Percentiles rank a stretch among this genome's conserved stretches.
phyloP scores from a whole-genome alignment of 2,113 vertebrate genomes.

The Daphoenositta chrysoptera region DNA sequence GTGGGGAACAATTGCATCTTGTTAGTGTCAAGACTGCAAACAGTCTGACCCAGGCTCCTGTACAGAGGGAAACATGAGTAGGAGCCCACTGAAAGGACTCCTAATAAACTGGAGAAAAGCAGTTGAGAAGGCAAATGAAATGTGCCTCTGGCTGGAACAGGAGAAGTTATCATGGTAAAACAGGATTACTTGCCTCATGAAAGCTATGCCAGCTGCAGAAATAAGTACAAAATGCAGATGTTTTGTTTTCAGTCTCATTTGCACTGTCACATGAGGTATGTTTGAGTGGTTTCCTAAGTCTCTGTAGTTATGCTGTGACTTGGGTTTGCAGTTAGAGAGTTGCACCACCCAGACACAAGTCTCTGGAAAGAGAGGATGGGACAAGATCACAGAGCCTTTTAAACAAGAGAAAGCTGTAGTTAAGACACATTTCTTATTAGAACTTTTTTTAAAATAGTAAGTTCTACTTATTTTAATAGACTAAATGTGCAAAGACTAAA shows the following conservation, averaged over 20 bases:
- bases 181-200: neutral
- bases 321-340: neutral
- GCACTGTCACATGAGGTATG: neutral
- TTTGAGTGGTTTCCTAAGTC: neutral
- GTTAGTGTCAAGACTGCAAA: neutral
- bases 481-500: neutral
- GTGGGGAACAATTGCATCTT: neutral
- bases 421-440: neutral
- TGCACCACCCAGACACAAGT: neutral
- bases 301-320: neutral
- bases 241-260: neutral
- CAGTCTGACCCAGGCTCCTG: neutral
- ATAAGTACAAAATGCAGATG: neutral
- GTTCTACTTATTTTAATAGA: neutral
- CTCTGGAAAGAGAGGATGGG: neutral
- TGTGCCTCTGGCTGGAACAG: neutral
- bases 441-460: neutral
- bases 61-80: neutral
- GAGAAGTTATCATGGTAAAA: neutral
- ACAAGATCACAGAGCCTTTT: neutral
- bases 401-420: neutral
- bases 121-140: neutral
- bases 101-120: neutral
- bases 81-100: neutral
- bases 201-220: neutral